Percentiles rank a stretch among this genome's conserved stretches.
These are phyloP conservation scores for Natrix natrix DNA, from an alignment of 2,797 vertebrate genomes.

Conservation along the genomic window DNA sequence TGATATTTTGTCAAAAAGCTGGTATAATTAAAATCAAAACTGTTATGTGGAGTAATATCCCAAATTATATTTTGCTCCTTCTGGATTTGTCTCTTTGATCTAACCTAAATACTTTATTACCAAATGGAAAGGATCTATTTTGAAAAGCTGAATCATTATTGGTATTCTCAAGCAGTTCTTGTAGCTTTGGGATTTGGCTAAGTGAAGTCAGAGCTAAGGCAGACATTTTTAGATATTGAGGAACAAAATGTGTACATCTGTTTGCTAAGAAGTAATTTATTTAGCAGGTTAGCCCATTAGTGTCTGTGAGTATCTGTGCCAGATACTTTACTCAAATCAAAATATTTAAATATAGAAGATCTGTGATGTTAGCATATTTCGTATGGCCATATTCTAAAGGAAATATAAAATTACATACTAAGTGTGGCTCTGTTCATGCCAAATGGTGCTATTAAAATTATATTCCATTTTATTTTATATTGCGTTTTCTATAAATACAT, in stretches of 20 bases:
- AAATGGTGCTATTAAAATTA: background rate
- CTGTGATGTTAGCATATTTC: background rate
- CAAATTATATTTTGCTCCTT: background rate
- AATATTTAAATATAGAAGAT: background rate
- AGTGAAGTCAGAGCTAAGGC: background rate
- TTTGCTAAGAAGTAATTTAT: background rate
- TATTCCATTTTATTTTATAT: background rate
- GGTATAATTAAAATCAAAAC: background rate
- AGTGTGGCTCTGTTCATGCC: background rate
- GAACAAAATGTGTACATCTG: background rate
- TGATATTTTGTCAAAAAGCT: background rate
- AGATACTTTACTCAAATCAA: background rate
- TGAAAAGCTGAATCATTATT: background rate
- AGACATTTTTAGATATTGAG: background rate
- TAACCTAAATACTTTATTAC: background rate
- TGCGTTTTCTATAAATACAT: background rate
- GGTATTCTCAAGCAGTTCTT: background rate
- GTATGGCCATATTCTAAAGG: background rate
- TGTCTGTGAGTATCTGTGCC: background rate
- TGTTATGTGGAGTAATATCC: background rate
- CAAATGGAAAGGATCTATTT: background rate
- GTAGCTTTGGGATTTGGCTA: background rate
- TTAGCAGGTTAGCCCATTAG: background rate
- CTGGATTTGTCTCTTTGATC: background rate
- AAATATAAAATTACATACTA: background rate